These are phyloP conservation scores for Netelia inedita DNA, from an alignment of 2,888 invertebrate genomes.

Conservation along the genomic window DNA sequence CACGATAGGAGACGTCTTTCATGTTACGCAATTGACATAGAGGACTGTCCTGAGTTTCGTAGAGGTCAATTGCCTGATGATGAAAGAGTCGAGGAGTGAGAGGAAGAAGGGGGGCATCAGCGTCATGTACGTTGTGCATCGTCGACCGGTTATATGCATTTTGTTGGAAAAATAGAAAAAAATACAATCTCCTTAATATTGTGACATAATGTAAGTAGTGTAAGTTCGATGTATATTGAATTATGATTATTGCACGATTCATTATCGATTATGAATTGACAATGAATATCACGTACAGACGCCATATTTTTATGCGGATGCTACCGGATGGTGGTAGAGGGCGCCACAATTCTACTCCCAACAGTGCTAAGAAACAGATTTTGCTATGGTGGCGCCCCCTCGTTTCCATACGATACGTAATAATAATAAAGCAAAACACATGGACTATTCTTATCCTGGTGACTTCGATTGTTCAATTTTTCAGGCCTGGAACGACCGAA, in stretches of 20 bases:
- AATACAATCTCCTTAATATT: not conserved
- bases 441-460: no score
- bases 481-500: no score
- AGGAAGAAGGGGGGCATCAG: constrained; percentile 1
- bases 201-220: not conserved
- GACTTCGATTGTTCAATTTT: no score
- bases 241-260: not conserved
- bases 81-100: not conserved
- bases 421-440: no score
- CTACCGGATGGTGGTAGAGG: no score
- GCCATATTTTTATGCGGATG: no score
- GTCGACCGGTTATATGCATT: not conserved
- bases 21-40: constrained; percentile 30
- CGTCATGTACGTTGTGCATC: not conserved
- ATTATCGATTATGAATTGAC: not conserved
- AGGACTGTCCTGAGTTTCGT: not conserved
- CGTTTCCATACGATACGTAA: no score
- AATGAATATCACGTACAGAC: no score
- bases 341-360: no score
- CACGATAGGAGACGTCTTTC: constrained; percentile 28
- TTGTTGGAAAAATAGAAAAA: not conserved
- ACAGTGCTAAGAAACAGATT: no score
- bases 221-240: not conserved
- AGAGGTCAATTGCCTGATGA: constrained; percentile 49
- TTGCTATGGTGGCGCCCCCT: no score